Evolutionary conservation across 2,797 vertebrate species (phyloP).

Genomic region (Denticeps clupeoides): DNA sequence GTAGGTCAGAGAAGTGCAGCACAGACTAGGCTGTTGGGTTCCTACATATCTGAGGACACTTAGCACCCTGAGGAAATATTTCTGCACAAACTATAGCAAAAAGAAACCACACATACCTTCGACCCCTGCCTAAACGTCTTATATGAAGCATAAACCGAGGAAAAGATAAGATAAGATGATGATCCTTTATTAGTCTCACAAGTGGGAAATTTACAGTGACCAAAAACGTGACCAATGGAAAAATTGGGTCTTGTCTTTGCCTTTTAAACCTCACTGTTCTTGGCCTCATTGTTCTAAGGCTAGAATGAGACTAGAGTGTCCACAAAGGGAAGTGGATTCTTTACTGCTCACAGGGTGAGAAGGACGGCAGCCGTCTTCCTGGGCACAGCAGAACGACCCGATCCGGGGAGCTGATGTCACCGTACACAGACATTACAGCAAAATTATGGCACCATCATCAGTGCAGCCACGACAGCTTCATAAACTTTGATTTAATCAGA

Average conservation of each 20-base stretch:
- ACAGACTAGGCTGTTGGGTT: constrained; percentile 27
- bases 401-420: constrained; percentile 37
- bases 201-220: too few species aligned
- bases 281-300: too few species aligned
- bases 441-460: constrained; percentile 50
- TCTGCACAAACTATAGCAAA: neutral
- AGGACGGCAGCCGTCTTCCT: constrained; percentile 3
- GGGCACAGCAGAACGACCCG: neutral
- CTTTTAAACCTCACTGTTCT: too few species aligned
- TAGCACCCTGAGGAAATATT: constrained; percentile 23
- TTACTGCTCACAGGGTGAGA: too few species aligned
- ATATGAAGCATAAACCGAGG: too few species aligned
- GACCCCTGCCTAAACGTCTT: too few species aligned
- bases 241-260: too few species aligned
- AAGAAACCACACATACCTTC: too few species aligned
- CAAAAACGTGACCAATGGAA: too few species aligned
- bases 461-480: constrained; percentile 55
- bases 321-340: neutral
- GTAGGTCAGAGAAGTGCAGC: constrained; percentile 37
- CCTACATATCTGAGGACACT: constrained; percentile 47
- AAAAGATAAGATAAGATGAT: too few species aligned
- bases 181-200: too few species aligned
- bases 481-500: constrained; percentile 64
- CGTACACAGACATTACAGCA: constrained; percentile 40
- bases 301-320: too few species aligned